A percentile compares a stretch with the other conserved stretches of the same genome.
Evolutionary conservation across 2,113 vertebrate species (phyloP).

Genomic region (Hippocampus comes): DNA sequence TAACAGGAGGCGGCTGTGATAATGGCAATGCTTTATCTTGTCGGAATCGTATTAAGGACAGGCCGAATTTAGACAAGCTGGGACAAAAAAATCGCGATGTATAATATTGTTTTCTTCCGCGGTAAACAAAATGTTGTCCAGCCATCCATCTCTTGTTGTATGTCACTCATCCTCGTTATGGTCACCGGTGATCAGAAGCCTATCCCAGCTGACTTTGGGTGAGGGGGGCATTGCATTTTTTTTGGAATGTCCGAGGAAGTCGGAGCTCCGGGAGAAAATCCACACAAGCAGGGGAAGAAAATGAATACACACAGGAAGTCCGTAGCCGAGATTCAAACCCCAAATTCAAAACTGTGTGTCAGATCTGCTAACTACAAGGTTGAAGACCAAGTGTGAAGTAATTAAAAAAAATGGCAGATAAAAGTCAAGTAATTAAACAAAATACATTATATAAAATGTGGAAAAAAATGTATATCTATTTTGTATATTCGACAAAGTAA

Average conservation of each 20-base stretch:
- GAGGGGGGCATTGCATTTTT: not conserved
- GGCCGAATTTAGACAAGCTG: not conserved
- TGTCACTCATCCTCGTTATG: not conserved
- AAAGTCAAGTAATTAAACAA: too few species aligned
- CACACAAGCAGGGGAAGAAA: too few species aligned
- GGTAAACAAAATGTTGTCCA: not conserved
- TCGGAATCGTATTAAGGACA: not conserved
- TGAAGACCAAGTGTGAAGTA: too few species aligned
- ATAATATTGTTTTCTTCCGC: not conserved
- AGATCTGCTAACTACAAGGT: too few species aligned
- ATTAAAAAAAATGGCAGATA: too few species aligned
- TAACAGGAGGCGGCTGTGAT: slow-evolving; percentile 38
- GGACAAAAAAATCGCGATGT: not conserved
- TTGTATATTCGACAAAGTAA: too few species aligned
- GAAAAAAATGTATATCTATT: too few species aligned
- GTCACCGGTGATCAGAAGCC: not conserved
- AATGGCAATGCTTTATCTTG: not conserved
- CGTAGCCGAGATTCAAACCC: too few species aligned
- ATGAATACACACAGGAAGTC: too few species aligned
- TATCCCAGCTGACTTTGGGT: not conserved
- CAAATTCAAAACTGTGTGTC: too few species aligned
- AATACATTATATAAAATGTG: too few species aligned
- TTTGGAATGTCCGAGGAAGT: not conserved
- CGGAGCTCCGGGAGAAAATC: too few species aligned
- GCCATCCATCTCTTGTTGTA: not conserved